Conservation (phyloP, 2,888 invertebrate genomes). For the Linnaemya tessellans region DNA sequence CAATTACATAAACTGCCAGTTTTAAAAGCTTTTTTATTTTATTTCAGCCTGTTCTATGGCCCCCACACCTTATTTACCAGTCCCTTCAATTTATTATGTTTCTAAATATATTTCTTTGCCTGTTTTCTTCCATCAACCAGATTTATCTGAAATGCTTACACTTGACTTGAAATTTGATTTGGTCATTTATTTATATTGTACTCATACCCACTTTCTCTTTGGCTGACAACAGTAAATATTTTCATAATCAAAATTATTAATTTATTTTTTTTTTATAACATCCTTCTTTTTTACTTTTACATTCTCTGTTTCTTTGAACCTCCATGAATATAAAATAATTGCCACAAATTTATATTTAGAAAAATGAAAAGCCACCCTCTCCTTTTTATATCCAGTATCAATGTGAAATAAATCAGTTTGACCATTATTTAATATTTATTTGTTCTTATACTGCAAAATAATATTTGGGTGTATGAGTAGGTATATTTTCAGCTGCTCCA, state of each 20-base stretch:
- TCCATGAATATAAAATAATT: slow-evolving; percentile 1
- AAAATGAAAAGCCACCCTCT: background rate
- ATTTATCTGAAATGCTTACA: slow-evolving; percentile 79
- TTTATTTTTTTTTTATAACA: background rate
- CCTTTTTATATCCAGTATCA: background rate
- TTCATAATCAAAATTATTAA: slow-evolving; percentile 7
- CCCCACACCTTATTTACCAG: background rate
- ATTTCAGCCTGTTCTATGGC: background rate
- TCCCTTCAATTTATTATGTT: background rate
- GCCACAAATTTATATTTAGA: background rate
- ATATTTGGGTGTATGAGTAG: background rate
- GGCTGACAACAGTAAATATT: background rate
- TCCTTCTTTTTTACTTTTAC: background rate
- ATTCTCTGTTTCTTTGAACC: background rate
- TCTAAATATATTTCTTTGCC: slow-evolving; percentile 11
- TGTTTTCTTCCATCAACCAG: slow-evolving; percentile 8
- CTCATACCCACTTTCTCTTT: background rate
- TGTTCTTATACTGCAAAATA: background rate
- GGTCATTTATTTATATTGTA: slow-evolving; percentile 7
- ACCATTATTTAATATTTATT: slow-evolving; percentile 24
- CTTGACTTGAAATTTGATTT: slow-evolving; percentile 76
- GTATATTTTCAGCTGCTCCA: background rate
- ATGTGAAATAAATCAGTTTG: background rate
- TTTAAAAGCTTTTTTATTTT: background rate
- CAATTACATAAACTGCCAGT: background rate